Percentiles rank a stretch among this genome's conserved stretches.
phyloP scores from a whole-genome alignment of 2,113 vertebrate genomes.

The Rafetus swinhoei region DNA sequence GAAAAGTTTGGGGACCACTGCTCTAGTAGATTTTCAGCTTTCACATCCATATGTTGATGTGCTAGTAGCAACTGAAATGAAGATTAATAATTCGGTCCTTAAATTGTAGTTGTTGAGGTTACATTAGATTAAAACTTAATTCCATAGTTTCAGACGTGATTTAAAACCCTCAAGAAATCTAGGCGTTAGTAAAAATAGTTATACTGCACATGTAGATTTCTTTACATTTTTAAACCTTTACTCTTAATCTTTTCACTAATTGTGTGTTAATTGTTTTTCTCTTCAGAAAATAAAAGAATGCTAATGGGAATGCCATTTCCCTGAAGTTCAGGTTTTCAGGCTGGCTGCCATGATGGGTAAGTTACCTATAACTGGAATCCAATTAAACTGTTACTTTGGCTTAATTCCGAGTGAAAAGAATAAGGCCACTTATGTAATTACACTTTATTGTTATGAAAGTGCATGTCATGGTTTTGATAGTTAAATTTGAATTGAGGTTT shows the following conservation, averaged over 20 bases:
- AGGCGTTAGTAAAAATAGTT: not conserved
- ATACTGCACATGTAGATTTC: not conserved
- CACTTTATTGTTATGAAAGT: not conserved
- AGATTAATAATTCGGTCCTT: not conserved
- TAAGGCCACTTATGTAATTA: not conserved
- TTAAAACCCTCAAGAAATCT: not conserved
- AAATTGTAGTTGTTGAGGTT: not conserved
- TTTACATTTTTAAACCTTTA: not conserved
- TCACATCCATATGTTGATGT: not conserved
- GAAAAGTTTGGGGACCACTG: no score
- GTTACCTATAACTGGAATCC: constrained; percentile 56
- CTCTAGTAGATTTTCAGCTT: not conserved
- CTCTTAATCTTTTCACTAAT: not conserved
- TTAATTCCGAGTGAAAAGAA: constrained; percentile 1
- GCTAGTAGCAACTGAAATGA: not conserved
- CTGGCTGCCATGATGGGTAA: constrained; percentile 91
- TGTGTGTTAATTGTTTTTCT: not conserved
- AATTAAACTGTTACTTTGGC: not conserved
- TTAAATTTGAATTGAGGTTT: not conserved
- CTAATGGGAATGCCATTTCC: constrained; percentile 86
- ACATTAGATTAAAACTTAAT: not conserved
- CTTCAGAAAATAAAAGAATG: constrained; percentile 86
- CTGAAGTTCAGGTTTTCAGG: constrained; percentile 83
- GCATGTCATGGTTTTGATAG: constrained; percentile 11
- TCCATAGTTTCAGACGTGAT: not conserved